These are phyloP conservation scores for Caenorhabditis tropicalis DNA, from an alignment of 1,140 invertebrate genomes.

Conservation along the genomic window DNA sequence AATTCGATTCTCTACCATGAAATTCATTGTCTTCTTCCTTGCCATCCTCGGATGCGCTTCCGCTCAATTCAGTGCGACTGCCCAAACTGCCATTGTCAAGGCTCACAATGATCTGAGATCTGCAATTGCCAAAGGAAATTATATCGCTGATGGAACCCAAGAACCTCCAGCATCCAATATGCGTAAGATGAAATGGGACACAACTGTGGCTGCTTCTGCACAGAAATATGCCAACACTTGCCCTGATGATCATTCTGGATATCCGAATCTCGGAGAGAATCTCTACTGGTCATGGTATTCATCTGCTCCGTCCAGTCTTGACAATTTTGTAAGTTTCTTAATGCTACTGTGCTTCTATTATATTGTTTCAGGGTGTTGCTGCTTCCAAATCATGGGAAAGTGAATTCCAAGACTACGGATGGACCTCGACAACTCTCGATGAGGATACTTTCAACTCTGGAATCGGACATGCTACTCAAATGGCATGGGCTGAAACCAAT, in stretches of 20 bases:
- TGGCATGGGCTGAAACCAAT: constrained; percentile 34
- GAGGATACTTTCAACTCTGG: constrained; percentile 14
- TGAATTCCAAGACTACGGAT: constrained; percentile 47
- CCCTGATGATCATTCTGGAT: constrained; percentile 1
- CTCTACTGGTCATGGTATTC: constrained; percentile 7
- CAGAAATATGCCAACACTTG: neutral
- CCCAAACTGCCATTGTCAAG: neutral
- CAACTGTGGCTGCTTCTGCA: neutral
- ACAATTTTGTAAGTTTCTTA: neutral
- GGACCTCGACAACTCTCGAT: neutral
- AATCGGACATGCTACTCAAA: constrained; percentile 48
- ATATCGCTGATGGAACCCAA: neutral
- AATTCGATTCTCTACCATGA: neutral
- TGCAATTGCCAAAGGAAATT: neutral
- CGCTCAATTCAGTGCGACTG: neutral
- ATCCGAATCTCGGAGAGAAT: neutral
- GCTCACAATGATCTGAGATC: constrained; percentile 19
- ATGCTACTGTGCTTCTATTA: neutral
- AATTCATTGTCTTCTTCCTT: neutral
- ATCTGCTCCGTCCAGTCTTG: neutral
- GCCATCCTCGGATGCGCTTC: neutral
- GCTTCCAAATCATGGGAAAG: constrained; percentile 34
- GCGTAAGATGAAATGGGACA: neutral
- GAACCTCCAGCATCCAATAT: neutral
- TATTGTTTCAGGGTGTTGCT: neutral